phyloP scores from a whole-genome alignment of 2,113 vertebrate species.

The Parus major region DNA sequence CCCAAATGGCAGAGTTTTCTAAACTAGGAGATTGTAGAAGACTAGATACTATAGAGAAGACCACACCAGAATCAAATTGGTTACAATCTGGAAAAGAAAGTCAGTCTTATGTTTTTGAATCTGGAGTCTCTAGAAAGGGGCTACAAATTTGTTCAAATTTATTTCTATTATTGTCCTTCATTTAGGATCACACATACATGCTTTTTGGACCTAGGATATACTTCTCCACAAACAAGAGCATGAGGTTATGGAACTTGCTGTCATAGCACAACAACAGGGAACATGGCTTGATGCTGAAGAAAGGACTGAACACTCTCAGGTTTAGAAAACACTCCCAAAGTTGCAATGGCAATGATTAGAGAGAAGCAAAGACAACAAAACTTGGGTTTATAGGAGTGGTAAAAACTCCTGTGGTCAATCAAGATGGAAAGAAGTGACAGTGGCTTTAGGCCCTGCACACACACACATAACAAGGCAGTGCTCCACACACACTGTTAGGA shows the following conservation, averaged over 20 bases:
- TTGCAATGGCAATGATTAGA: neutral
- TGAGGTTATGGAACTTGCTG: neutral
- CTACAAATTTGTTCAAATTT: neutral
- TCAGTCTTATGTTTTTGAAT: neutral
- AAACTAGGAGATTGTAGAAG: neutral
- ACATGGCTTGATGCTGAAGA: neutral
- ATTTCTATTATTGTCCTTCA: neutral
- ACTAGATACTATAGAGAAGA: neutral
- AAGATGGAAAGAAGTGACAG: neutral
- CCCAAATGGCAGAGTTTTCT: neutral
- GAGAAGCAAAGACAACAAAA: neutral
- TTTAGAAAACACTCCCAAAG: neutral
- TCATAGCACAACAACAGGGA: neutral
- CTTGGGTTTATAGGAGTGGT: neutral
- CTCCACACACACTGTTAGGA: neutral
- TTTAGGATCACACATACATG: neutral
- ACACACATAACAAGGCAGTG: neutral
- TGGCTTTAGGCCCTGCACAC: neutral
- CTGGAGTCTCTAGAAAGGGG: neutral
- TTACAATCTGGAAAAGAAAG: neutral
- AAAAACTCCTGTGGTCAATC: neutral
- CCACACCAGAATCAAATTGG: neutral
- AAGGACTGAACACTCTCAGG: neutral
- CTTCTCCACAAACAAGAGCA: neutral
- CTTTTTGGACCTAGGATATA: neutral